A percentile compares a stretch with the other conserved stretches of the same genome.
phyloP scores from a whole-genome alignment of 1,140 invertebrate genomes.

The Steinernema khuongi region DNA sequence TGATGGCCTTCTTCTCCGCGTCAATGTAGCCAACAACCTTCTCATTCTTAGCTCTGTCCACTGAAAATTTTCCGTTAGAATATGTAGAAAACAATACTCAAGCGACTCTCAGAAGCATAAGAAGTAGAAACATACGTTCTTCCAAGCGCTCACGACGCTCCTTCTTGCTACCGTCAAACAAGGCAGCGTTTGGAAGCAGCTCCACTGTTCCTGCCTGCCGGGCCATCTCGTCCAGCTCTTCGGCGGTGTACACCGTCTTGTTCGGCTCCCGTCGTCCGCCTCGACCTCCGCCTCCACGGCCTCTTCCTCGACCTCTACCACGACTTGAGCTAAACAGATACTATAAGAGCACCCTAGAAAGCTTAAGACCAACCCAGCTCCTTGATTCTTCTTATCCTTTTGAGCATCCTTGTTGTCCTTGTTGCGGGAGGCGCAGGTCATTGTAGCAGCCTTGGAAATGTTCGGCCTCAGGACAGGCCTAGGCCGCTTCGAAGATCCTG shows the following conservation, averaged over 20 bases:
- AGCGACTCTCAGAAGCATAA: background rate
- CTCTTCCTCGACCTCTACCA: background rate
- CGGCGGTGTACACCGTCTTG: background rate
- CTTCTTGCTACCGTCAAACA: background rate
- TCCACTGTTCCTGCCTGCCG: background rate
- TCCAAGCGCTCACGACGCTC: background rate
- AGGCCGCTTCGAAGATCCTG: too few species aligned
- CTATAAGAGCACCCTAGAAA: too few species aligned
- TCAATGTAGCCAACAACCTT: background rate
- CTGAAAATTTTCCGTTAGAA: too few species aligned
- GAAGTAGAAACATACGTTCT: background rate
- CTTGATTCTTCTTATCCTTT: too few species aligned
- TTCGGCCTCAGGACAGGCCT: too few species aligned
- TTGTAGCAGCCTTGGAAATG: too few species aligned
- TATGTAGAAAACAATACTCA: too few species aligned
- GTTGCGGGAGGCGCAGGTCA: too few species aligned
- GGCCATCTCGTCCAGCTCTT: background rate
- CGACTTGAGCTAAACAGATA: too few species aligned
- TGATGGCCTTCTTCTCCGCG: background rate
- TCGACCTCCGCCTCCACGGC: background rate
- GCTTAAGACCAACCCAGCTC: too few species aligned
- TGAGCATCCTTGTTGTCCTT: too few species aligned
- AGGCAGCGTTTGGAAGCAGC: background rate
- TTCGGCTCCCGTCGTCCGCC: background rate
- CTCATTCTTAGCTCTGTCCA: background rate